Evolutionary conservation across 2,888 invertebrate genomes (phyloP).

Genomic region (Ophioninae sp.): DNA sequence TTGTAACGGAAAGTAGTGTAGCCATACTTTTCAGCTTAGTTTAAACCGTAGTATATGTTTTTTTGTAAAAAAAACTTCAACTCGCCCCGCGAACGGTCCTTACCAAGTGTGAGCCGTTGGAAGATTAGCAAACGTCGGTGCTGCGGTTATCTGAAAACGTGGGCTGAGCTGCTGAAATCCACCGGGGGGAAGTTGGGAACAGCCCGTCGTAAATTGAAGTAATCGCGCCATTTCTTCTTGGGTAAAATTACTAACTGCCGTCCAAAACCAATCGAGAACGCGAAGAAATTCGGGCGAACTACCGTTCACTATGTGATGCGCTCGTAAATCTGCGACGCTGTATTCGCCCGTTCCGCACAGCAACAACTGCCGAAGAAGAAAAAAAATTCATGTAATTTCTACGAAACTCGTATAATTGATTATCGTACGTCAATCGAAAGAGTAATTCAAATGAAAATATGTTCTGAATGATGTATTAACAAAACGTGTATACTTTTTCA

Average conservation of each 20-base stretch:
- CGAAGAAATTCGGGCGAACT: conserved; percentile 91
- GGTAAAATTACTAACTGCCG: conserved; percentile 93
- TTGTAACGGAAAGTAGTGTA: background rate
- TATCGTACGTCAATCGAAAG: background rate
- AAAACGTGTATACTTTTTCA: too few species aligned
- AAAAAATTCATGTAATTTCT: conserved; percentile 28
- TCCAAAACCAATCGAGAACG: conserved; percentile 95
- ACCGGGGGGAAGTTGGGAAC: conserved; percentile 94
- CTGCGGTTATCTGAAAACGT: conserved; percentile 94
- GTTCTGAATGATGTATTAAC: conserved; percentile 4
- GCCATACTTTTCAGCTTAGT: background rate
- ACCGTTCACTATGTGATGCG: conserved; percentile 93
- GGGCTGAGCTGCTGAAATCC: conserved; percentile 95
- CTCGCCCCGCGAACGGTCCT: conserved; percentile 62
- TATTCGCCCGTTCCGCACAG: conserved; percentile 97
- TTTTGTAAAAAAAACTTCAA: too few species aligned
- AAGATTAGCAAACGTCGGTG: conserved; percentile 93
- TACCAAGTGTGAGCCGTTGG: conserved; percentile 97
- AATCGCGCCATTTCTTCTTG: conserved; percentile 96
- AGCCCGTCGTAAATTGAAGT: conserved; percentile 96
- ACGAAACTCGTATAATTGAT: background rate
- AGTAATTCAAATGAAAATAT: background rate
- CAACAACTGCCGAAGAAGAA: conserved; percentile 85
- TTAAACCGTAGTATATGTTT: too few species aligned
- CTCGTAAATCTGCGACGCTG: conserved; percentile 93